phyloP scores from a whole-genome alignment of 1,140 invertebrate genomes.

The Drosophila nigromelanica region DNA sequence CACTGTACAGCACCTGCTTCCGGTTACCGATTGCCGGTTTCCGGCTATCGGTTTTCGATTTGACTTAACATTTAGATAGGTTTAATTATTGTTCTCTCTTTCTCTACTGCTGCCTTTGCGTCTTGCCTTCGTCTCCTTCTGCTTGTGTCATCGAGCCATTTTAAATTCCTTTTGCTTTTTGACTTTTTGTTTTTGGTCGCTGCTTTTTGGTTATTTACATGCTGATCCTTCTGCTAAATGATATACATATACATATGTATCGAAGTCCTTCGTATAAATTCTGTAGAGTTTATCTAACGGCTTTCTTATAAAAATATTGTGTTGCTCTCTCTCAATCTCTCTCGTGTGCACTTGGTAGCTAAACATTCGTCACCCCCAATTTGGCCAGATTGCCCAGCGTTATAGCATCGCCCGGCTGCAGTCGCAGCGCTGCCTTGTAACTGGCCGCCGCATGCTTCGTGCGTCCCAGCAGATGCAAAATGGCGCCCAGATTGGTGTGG shows the following conservation, averaged over 20 bases:
- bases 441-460: slow-evolving; percentile 92
- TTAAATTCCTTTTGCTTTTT: slow-evolving; percentile 12
- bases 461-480: slow-evolving; percentile 96
- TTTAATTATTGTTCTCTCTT: slow-evolving; percentile 80
- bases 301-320: slow-evolving; percentile 67
- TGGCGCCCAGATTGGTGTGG: slow-evolving; percentile 96
- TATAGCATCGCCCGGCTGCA: slow-evolving; percentile 93
- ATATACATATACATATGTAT: slow-evolving; percentile 73
- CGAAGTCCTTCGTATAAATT: slow-evolving; percentile 81
- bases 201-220: slow-evolving; percentile 69
- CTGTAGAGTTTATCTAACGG: slow-evolving; percentile 76
- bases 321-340: slow-evolving; percentile 11
- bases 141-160: slow-evolving; percentile 9
- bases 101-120: slow-evolving; percentile 22
- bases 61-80: slow-evolving; percentile 55
- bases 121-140: slow-evolving; percentile 20
- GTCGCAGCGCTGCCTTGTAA: slow-evolving; percentile 91
- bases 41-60: slow-evolving; percentile 8
- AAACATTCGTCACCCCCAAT: slow-evolving; percentile 84
- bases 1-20: slow-evolving; percentile 61
- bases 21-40: slow-evolving; percentile 22
- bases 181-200: slow-evolving; percentile 61
- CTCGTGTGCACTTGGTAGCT: slow-evolving; percentile 10
- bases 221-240: slow-evolving; percentile 57
- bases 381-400: slow-evolving; percentile 95